A percentile compares a stretch with the other conserved stretches of the same genome.
Evolutionary conservation across 2,888 invertebrate genomes (phyloP).

Genomic region (Dione juno): DNA sequence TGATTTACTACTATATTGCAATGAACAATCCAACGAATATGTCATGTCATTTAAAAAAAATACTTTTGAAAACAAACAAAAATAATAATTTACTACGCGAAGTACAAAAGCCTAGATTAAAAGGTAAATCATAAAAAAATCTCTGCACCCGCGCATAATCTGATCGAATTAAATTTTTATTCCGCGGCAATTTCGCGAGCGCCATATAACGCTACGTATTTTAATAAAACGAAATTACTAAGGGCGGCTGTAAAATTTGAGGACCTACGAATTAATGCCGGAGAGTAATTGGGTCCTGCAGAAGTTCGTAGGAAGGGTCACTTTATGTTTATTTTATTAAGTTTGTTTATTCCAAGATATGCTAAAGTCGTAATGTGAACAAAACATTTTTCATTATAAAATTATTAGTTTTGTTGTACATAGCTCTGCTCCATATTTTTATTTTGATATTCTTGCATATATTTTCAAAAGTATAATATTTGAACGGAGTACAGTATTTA

Average conservation of each 20-base stretch:
- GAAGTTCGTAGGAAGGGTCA: constrained; percentile 63
- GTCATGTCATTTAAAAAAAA: too few species aligned
- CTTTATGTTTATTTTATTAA: constrained; percentile 55
- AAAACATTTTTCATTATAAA: neutral
- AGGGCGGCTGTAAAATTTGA: constrained; percentile 76
- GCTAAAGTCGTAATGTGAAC: constrained; percentile 8
- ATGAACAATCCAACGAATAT: too few species aligned
- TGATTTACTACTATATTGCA: too few species aligned
- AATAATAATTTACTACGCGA: neutral
- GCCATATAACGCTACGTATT: constrained; percentile 71
- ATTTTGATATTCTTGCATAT: too few species aligned
- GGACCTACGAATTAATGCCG: constrained; percentile 70
- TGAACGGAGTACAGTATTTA: too few species aligned
- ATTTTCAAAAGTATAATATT: too few species aligned
- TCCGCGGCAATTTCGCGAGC: constrained; percentile 58
- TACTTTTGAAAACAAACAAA: too few species aligned
- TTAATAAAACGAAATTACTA: constrained; percentile 77
- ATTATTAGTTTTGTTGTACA: too few species aligned
- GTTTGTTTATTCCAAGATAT: constrained; percentile 27
- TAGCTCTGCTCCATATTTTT: neutral
- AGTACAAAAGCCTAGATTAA: constrained; percentile 28
- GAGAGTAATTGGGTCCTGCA: constrained; percentile 66
- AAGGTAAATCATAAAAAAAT: constrained; percentile 31
- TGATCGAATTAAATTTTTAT: constrained; percentile 60
- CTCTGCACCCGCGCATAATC: constrained; percentile 14